Evolutionary conservation across 2,888 invertebrate genomes (phyloP), one percentile per base, ranked within the genome.

Genomic region (Drosophila vallismaia): DNA sequence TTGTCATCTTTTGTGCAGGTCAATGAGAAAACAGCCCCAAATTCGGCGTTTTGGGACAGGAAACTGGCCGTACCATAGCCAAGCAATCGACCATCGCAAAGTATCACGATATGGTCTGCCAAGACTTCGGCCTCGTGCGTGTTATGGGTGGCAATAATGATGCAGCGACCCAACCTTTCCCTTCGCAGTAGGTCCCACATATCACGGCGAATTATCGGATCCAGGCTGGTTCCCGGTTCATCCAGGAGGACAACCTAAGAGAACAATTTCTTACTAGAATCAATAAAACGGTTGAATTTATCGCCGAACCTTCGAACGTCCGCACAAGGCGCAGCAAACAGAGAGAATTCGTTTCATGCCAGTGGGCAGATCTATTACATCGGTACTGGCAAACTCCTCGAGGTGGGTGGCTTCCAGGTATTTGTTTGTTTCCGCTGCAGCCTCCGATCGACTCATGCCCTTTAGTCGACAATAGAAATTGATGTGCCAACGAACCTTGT

Each of bases 41-140:
- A 96, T 90, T 94, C 94, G 5, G 60, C 31, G 9, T 33, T n/a
- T 74, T 94, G 94, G 89, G 97, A 96, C 42, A 97, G 92, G 88
- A 94, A 96, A 86, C 94, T 94, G 2, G 95, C 94, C 0, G 95
- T 94, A 6, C 97, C 97, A 70, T 94, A 94, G 85, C 96, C 96
- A 78, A 95, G 94, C 36, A 97, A 90, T 24, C 94, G 92, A 0
- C 97, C 97, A 31, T 94, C 94, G 0, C 95, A 94, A 95, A 97
- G 95, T 58, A 97, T 96, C 59, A 97, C 95, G 42, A 62, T 26
- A 3, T 96, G 93, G 91, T 97, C 97, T 0, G 96, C 97, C 1
- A 97, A 92, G 52, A 95, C 92, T 89, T 97, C 97, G 1, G 97
- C 97, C 90, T 97, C 97, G 85, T 97, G 96, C 96, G 97, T 97